Evolutionary conservation across 2,888 invertebrate species (phyloP).

Genomic region (Drosophila borborema): DNA sequence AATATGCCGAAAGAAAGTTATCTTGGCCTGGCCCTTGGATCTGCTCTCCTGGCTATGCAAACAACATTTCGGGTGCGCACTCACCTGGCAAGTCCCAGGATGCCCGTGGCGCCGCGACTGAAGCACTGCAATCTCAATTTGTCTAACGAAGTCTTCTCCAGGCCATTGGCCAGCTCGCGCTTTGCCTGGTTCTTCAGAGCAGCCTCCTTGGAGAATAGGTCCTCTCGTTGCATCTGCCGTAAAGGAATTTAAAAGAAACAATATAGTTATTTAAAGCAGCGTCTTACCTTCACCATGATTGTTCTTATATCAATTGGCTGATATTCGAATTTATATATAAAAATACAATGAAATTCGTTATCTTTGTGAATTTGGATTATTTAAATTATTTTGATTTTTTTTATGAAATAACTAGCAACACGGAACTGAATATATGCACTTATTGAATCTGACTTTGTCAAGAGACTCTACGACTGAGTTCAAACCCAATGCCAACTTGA

Average conservation of each 20-base stretch:
- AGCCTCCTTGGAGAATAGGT: slow-evolving; percentile 87
- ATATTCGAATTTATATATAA: neutral
- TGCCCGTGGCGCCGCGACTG: slow-evolving; percentile 93
- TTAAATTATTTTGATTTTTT: neutral
- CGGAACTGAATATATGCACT: neutral
- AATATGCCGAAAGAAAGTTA: slow-evolving; percentile 26
- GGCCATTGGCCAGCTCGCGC: slow-evolving; percentile 88
- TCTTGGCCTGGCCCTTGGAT: neutral
- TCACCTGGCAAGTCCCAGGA: slow-evolving; percentile 94
- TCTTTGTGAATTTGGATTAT: neutral
- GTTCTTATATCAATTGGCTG: neutral
- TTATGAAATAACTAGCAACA: neutral
- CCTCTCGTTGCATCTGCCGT: slow-evolving; percentile 72
- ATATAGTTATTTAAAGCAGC: too few species aligned
- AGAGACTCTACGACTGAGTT: neutral
- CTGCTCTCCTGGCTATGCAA: slow-evolving; percentile 19
- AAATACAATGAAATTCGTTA: neutral
- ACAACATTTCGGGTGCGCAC: slow-evolving; percentile 65
- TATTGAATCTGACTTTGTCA: neutral
- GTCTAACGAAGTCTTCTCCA: slow-evolving; percentile 91
- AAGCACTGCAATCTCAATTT: slow-evolving; percentile 93
- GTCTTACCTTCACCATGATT: neutral
- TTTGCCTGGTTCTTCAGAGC: slow-evolving; percentile 92
- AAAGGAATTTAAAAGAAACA: neutral
- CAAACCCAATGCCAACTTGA: neutral